These are phyloP conservation scores for Bombus terrestris DNA, from an alignment of 1,140 invertebrate genomes.

Conservation along the genomic window DNA sequence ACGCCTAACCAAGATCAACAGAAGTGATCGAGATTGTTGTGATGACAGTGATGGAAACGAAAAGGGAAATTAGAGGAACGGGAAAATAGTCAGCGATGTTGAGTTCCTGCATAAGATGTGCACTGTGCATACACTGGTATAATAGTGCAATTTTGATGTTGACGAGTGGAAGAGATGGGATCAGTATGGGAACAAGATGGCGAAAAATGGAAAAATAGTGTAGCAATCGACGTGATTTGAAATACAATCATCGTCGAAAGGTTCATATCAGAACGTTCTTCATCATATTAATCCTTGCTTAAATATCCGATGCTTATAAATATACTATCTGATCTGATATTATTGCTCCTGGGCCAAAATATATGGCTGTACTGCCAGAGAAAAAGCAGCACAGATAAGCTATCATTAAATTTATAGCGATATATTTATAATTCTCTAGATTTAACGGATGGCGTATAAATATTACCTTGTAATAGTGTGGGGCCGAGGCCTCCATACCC, in stretches of 20 bases:
- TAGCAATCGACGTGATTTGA: background rate
- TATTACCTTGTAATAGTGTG: background rate
- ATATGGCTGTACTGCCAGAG: too few species aligned
- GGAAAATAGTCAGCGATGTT: background rate
- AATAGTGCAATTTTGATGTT: too few species aligned
- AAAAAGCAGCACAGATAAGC: background rate
- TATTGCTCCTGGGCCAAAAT: background rate
- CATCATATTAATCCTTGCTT: background rate
- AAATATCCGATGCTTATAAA: background rate
- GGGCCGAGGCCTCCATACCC: background rate
- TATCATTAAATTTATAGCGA: background rate
- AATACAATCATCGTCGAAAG: background rate
- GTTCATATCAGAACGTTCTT: background rate
- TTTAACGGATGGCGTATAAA: constrained; percentile 1
- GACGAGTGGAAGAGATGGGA: too few species aligned
- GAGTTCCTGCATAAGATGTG: too few species aligned
- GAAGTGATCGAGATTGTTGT: too few species aligned
- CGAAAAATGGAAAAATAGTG: background rate
- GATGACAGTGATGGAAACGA: background rate
- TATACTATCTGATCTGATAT: background rate
- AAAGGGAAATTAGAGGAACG: background rate
- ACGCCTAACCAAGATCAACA: too few species aligned
- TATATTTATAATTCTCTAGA: background rate
- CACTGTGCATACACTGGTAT: too few species aligned
- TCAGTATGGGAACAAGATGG: background rate